A percentile compares a stretch with the other conserved stretches of the same genome.
Evolutionary conservation across 2,888 invertebrate species (phyloP).

Genomic region (Philereme vetulata): DNA sequence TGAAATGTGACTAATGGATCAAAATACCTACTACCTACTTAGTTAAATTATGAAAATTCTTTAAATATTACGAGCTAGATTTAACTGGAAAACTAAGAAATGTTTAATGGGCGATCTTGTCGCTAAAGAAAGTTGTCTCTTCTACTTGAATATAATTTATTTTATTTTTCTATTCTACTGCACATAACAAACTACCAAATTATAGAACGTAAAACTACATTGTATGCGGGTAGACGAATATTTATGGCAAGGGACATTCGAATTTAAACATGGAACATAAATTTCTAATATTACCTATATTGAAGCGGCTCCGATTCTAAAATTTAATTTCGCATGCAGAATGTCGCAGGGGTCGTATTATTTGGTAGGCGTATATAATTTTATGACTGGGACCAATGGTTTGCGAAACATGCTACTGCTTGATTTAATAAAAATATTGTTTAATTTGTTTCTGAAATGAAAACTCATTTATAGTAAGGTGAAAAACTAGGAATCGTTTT

Average conservation of each 20-base stretch:
- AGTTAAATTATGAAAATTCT: too few relatives aligned
- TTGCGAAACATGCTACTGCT: constrained; percentile 72
- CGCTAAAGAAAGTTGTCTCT: too few relatives aligned
- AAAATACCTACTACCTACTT: too few relatives aligned
- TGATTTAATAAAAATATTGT: constrained; percentile 53
- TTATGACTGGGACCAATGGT: constrained; percentile 81
- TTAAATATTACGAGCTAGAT: too few relatives aligned
- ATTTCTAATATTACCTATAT: constrained; percentile 82
- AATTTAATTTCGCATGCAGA: constrained; percentile 83
- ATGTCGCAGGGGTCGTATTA: constrained; percentile 73
- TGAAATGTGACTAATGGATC: too few relatives aligned
- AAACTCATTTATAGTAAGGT: too few relatives aligned
- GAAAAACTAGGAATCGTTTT: too few relatives aligned
- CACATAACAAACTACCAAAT: too few relatives aligned
- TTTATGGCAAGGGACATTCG: constrained; percentile 66
- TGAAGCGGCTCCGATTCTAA: constrained; percentile 78
- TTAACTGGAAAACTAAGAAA: too few relatives aligned
- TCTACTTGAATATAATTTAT: too few relatives aligned
- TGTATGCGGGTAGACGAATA: constrained; percentile 44
- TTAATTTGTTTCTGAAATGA: neutral
- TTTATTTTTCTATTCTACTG: too few relatives aligned
- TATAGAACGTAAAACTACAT: constrained; percentile 5
- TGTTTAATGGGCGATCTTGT: too few relatives aligned
- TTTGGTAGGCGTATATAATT: constrained; percentile 84
- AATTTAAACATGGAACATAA: constrained; percentile 78